Evolutionary conservation across 2,113 vertebrate genomes (phyloP), one percentile per base, ranked within the genome.

Genomic region (Notothenia rossii): DNA sequence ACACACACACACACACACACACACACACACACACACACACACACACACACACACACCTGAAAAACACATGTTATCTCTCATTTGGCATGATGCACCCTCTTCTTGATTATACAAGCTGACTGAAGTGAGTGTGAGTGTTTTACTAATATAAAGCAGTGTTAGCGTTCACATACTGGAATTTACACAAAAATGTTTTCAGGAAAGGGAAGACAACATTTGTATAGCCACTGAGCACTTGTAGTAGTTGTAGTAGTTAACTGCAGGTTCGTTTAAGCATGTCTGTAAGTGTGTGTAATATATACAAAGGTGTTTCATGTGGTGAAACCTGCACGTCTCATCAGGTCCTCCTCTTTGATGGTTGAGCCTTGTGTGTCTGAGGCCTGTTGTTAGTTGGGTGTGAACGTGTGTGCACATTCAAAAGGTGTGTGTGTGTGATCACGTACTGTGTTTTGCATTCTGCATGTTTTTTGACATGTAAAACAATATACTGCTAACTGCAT

Each of bases 21-120:
- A 82, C 73, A 51, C n/a, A 22, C 25, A 10, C 54, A 25, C 45
- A 67, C 61, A 58, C 67, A 78, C 76, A 68, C 73, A 82, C 73
- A 51, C n/a, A 22, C 25, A 10, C 54, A 25, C 45, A 67, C 61
- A 58, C 67, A 78, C 76, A 68, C 73, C 15, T 60, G 20, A 81
- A 75, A 29, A 77, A 79, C 69, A 53, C 17, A 60, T 3, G 1
- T 45, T 67, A 61, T 13, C 6, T 73, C 69, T 74, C 17, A 51
- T 45, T 49, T 51, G 17, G 20, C n/a, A 77, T n/a, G 14, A 59
- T 58, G 4, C 25, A 65, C 67, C 18, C 13, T 46, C 36, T 43
- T 63, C 20, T 18, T 71, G 7, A n/a, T 64, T 33, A 60, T 29
- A 25, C 55, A 60, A 53, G 33, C 51, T 29, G 20, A 36, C 22